Percentiles rank a stretch among this genome's conserved stretches.
Evolutionary conservation across 2,113 vertebrate species (phyloP).

Genomic region (Apteryx mantelli): DNA sequence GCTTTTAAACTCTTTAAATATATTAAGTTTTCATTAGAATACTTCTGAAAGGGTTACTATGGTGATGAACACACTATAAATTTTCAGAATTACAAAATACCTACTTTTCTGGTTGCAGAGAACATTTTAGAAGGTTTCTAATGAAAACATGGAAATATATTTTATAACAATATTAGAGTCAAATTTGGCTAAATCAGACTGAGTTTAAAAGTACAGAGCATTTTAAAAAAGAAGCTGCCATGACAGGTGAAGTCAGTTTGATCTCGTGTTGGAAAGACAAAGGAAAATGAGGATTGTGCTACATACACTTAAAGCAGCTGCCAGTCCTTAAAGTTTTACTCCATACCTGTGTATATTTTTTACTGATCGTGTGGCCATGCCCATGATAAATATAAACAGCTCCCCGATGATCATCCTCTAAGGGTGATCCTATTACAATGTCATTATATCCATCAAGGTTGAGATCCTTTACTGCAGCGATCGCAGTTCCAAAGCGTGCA

Average conservation of each 20-base stretch:
- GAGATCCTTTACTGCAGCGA: conserved; percentile 91
- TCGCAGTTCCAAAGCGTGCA: conserved; percentile 92
- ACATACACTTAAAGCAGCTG: neutral
- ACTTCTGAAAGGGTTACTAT: neutral
- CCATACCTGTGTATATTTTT: conserved; percentile 88
- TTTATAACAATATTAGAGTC: neutral
- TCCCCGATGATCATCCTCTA: conserved; percentile 92
- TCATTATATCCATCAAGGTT: conserved; percentile 93
- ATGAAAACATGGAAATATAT: neutral
- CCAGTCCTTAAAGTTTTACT: neutral
- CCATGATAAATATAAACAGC: conserved; percentile 96
- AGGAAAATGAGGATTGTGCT: neutral
- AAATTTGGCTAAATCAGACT: neutral
- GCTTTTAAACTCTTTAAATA: neutral
- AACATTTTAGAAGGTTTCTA: neutral
- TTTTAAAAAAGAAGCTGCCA: neutral
- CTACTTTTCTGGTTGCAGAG: neutral
- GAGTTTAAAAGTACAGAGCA: neutral
- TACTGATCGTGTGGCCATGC: conserved; percentile 77
- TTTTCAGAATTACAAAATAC: neutral
- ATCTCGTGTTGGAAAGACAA: fast-evolving
- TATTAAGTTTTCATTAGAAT: neutral
- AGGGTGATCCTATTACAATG: conserved; percentile 90
- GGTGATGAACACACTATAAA: neutral
- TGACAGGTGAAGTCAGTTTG: neutral